A percentile compares a stretch with the other conserved stretches of the same genome.
Conservation (phyloP, 2,113 vertebrate species). For the Paraplagusia blochii region DNA sequence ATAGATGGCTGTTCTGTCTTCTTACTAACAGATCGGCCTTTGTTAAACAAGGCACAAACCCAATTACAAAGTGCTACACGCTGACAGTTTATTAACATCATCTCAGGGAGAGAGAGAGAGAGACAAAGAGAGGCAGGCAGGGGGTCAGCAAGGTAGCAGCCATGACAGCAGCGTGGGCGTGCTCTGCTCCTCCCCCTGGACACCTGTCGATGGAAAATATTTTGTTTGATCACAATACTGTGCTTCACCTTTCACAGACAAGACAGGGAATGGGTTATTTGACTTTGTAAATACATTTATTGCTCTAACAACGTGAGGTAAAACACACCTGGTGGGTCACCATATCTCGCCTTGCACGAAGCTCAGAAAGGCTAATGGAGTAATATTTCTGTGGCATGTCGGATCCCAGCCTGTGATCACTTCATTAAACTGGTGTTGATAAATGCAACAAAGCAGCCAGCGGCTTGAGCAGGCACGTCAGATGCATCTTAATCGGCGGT, state of each 20-base stretch:
- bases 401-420: slow-evolving; percentile 68
- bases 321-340: slow-evolving; percentile 39
- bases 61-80: slow-evolving; percentile 71
- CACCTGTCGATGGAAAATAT: slow-evolving; percentile 54
- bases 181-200: slow-evolving; percentile 51
- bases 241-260: slow-evolving; percentile 29
- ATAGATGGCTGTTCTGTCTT: slow-evolving; percentile 61
- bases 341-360: slow-evolving; percentile 44
- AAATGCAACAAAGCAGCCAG: slow-evolving; percentile 51
- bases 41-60: slow-evolving; percentile 76
- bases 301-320: slow-evolving; percentile 4
- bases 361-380: slow-evolving; percentile 56
- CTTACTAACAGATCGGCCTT: slow-evolving; percentile 73
- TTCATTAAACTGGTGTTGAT: slow-evolving; percentile 68
- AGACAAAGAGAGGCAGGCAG: slow-evolving; percentile 29
- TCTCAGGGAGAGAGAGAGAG: slow-evolving; percentile 33
- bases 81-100: slow-evolving; percentile 73
- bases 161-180: slow-evolving; percentile 1
- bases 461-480: slow-evolving; percentile 23
- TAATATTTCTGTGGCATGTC: slow-evolving; percentile 54
- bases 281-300: slow-evolving; percentile 9
- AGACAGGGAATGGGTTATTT: slow-evolving; percentile 49
- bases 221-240: slow-evolving; percentile 25
- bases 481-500: slow-evolving; percentile 61
- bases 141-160: background rate